Evolutionary conservation across 1,140 invertebrate genomes (phyloP).

Genomic region (Caerostris extrusa): DNA sequence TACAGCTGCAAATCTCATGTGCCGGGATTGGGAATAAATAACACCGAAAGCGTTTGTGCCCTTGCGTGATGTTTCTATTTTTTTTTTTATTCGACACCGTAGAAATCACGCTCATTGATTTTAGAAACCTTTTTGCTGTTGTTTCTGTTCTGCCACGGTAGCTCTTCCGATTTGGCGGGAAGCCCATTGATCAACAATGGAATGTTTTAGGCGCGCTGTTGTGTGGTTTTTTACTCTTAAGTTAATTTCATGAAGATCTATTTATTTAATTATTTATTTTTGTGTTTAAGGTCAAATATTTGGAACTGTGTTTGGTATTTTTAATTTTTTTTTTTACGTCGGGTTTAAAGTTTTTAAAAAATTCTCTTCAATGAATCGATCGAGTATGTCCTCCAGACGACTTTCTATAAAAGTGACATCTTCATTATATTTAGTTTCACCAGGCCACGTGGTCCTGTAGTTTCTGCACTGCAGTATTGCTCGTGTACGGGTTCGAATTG

Average conservation of each 20-base stretch:
- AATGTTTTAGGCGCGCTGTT: neutral
- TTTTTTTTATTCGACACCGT: neutral
- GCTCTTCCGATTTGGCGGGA: neutral
- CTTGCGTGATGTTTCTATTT: neutral
- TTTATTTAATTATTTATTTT: neutral
- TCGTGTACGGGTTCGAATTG: too few species aligned
- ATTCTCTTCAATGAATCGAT: neutral
- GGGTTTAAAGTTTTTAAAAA: neutral
- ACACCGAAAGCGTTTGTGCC: neutral
- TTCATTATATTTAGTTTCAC: neutral
- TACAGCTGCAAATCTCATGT: neutral
- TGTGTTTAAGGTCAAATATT: neutral
- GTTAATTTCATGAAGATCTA: neutral
- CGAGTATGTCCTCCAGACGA: neutral
- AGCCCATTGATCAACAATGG: neutral
- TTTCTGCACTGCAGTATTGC: neutral
- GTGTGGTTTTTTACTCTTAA: neutral
- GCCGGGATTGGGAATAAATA: neutral
- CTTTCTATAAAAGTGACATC: neutral
- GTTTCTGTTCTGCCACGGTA: neutral
- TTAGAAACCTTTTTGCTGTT: constrained; percentile 18
- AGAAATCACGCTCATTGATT: constrained; percentile 21
- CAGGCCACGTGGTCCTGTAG: neutral
- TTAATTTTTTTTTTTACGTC: neutral
- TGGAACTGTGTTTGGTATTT: neutral